Evolutionary conservation across 2,797 vertebrate genomes (phyloP), one percentile per base, ranked within the genome.

Genomic region (Apodemus agrarius): DNA sequence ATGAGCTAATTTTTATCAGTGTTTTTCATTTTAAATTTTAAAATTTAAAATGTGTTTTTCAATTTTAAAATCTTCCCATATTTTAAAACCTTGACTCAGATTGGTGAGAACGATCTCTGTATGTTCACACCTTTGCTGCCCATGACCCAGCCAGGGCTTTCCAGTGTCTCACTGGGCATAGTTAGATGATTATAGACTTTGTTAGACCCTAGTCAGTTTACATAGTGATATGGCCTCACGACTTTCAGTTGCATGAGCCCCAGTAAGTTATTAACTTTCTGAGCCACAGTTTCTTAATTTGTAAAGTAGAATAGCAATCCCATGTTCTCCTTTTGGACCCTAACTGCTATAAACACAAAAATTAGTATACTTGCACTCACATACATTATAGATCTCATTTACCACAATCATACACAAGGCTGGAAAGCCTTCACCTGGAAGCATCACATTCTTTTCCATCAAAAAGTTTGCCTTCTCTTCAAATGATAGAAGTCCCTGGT

Each of bases 1-100:
- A 75, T 22, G 81, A 26, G 52, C 12, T 40, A 43, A 40, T 54
- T 93, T 95, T 97, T 80, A 76, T 16, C 54, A 78, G 29, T 61
- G 37, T 26, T n/a, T 84, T 6, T 49, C n/a, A 8, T 9, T 82
- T 89, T 49, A 59, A 57, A n/a, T n/a, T n/a, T n/a, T n/a, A n/a
- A n/a, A n/a, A n/a, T n/a, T n/a, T n/a, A n/a, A n/a, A n/a, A n/a
- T n/a, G 29, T 61, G 37, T 26, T n/a, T 84, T 6, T 49, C n/a
- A 8, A n/a, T 9, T 82, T 89, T 49, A 6, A 87, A 54, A 90
- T 14, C 69, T 72, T 84, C 40, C 3, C 22, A 19, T 61, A 40
- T 13, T 26, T 95, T 86, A 82, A 11, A 94, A 75, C 24, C 19
- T 84, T 17, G 0, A 69, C 43, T 94, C 76, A 74, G 31, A 24